Percentiles rank a stretch among this genome's conserved stretches.
Evolutionary conservation across 1,140 invertebrate species (phyloP).

Genomic region (Caenorhabditis brenneri): DNA sequence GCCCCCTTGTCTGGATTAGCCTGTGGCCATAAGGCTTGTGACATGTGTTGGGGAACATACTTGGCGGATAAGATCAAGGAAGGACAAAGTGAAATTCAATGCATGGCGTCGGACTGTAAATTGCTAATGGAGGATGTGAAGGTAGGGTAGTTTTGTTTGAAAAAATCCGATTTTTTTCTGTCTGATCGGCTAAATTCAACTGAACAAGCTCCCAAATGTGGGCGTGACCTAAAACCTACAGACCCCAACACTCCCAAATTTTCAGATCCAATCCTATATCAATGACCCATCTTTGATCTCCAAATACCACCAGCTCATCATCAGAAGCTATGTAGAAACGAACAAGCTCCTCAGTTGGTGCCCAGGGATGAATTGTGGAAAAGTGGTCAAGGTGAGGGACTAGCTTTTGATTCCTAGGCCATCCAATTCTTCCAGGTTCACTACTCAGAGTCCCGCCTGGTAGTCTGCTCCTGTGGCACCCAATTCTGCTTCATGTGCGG

Average conservation of each 20-base stretch:
- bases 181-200: too few relatives aligned
- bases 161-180: too few relatives aligned
- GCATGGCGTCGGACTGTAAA: not conserved
- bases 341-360: slow-evolving; percentile 95
- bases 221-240: too few relatives aligned
- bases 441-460: not conserved
- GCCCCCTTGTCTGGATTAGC: not conserved
- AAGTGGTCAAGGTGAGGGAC: slow-evolving; percentile 85
- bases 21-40: not conserved
- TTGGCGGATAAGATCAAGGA: not conserved
- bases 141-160: too few relatives aligned
- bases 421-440: not conserved
- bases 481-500: not conserved
- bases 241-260: too few relatives aligned
- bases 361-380: slow-evolving; percentile 93
- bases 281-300: not conserved
- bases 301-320: slow-evolving; percentile 94
- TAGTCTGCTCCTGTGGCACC: not conserved
- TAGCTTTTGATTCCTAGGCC: not conserved
- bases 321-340: slow-evolving; percentile 97
- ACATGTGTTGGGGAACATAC: not conserved
- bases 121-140: not conserved
- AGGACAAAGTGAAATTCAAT: not conserved
- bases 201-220: too few relatives aligned
- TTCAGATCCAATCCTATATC: not conserved